Conservation (phyloP, 1,140 invertebrate species). For the Himalopsyche phryganea region DNA sequence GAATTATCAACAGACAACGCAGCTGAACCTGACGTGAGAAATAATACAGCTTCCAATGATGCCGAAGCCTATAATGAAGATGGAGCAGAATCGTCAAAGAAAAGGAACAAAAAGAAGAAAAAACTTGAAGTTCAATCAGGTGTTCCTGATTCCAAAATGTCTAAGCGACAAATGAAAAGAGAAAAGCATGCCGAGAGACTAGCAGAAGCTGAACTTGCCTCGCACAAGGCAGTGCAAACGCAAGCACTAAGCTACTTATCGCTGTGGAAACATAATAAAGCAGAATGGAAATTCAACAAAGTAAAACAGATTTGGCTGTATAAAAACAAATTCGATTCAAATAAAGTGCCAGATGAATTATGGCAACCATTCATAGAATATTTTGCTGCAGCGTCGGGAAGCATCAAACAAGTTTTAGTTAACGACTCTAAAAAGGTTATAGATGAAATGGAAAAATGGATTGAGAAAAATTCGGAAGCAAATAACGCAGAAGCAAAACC, state of each 20-base stretch:
- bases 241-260: constrained; percentile 56
- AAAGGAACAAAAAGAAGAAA: constrained; percentile 43
- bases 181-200: constrained; percentile 46
- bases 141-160: constrained; percentile 44
- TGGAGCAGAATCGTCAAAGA: constrained; percentile 22
- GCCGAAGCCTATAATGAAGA: too few species aligned
- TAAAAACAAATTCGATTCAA: constrained; percentile 61
- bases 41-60: neutral
- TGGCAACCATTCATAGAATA: constrained; percentile 68
- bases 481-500: constrained; percentile 55
- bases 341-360: constrained; percentile 55
- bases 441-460: constrained; percentile 58
- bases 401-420: constrained; percentile 57
- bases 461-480: constrained; percentile 52
- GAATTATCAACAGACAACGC: neutral
- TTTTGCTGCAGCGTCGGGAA: constrained; percentile 63
- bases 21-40: neutral
- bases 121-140: constrained; percentile 29
- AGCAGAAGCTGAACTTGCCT: constrained; percentile 40
- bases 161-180: constrained; percentile 48
- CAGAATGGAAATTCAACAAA: constrained; percentile 76
- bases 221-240: constrained; percentile 48
- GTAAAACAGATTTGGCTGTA: constrained; percentile 69
- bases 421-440: constrained; percentile 63
- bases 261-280: constrained; percentile 66